Evolutionary conservation across 2,888 invertebrate species (phyloP).

Genomic region (Euplexia lucipara): DNA sequence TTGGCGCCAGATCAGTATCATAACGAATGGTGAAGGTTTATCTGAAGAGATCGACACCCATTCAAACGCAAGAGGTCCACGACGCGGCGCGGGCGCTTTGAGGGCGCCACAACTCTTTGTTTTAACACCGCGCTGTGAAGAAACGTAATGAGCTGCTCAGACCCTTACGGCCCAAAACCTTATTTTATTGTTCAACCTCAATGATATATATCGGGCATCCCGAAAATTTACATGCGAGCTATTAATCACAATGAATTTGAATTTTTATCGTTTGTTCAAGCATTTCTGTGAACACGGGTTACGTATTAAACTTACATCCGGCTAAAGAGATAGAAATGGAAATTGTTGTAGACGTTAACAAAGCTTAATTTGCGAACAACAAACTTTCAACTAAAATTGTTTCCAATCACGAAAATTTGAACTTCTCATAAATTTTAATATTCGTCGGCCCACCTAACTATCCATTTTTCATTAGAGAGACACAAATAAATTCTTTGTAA

Average conservation of each 20-base stretch:
- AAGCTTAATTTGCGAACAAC: slow-evolving; percentile 43
- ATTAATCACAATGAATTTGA: slow-evolving; percentile 65
- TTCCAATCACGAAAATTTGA: slow-evolving; percentile 45
- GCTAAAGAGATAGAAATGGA: slow-evolving; percentile 34
- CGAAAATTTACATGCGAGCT: slow-evolving; percentile 60
- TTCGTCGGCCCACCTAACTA: slow-evolving; percentile 41
- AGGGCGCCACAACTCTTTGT: slow-evolving; percentile 73
- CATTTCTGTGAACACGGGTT: slow-evolving; percentile 23
- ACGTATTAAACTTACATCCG: slow-evolving; percentile 49
- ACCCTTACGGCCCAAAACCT: slow-evolving; percentile 56
- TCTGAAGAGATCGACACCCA: slow-evolving; percentile 84
- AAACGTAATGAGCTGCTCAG: slow-evolving; percentile 74
- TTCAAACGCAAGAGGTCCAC: slow-evolving; percentile 72
- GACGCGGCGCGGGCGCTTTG: slow-evolving; percentile 78
- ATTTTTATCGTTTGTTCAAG: slow-evolving; percentile 51
- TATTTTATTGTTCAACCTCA: slow-evolving; percentile 68
- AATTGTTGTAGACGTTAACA: slow-evolving; percentile 34
- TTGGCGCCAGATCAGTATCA: slow-evolving; percentile 88
- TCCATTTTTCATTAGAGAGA: slow-evolving; percentile 55
- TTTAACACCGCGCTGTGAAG: slow-evolving; percentile 78
- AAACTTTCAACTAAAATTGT: slow-evolving; percentile 42
- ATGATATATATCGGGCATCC: slow-evolving; percentile 71
- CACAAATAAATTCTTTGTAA: slow-evolving; percentile 62
- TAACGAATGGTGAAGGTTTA: slow-evolving; percentile 72
- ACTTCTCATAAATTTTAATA: slow-evolving; percentile 45